A percentile compares a stretch with the other conserved stretches of the same genome.
phyloP scores from a whole-genome alignment of 2,113 vertebrate genomes.

The Corythoichthys intestinalis region DNA sequence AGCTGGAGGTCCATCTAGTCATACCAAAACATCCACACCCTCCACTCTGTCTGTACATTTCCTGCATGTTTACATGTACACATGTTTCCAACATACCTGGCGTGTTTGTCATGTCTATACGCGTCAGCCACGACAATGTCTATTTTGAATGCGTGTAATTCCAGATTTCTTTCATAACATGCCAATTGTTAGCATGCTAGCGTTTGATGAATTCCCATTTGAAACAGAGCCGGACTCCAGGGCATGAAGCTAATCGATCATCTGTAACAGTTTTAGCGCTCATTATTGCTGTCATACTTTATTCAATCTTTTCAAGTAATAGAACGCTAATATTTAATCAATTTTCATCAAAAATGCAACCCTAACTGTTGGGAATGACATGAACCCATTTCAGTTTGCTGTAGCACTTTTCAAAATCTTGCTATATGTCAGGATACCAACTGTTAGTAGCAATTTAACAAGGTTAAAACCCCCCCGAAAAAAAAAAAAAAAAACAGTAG shows the following conservation, averaged over 20 bases:
- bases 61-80: constrained; percentile 2
- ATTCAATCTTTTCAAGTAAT: background rate
- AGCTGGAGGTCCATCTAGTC: constrained; percentile 37
- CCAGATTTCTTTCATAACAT: background rate
- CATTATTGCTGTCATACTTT: background rate
- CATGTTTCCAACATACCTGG: constrained; percentile 22
- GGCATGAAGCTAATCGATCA: no score
- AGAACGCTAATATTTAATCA: background rate
- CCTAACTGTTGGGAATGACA: no score
- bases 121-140: constrained; percentile 22
- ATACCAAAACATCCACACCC: constrained; percentile 36
- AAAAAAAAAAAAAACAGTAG: no score
- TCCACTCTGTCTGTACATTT: constrained; percentile 20
- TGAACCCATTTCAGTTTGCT: background rate
- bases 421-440: background rate
- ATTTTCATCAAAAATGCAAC: no score
- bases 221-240: background rate
- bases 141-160: constrained; percentile 18
- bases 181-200: background rate
- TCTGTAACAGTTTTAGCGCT: background rate
- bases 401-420: background rate
- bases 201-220: background rate
- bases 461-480: no score
- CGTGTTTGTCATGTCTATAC: constrained; percentile 53
- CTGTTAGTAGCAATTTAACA: no score